Evolutionary conservation across 2,113 vertebrate species (phyloP), one percentile per base, ranked within the genome.

Genomic region (Megalops atlanticus): DNA sequence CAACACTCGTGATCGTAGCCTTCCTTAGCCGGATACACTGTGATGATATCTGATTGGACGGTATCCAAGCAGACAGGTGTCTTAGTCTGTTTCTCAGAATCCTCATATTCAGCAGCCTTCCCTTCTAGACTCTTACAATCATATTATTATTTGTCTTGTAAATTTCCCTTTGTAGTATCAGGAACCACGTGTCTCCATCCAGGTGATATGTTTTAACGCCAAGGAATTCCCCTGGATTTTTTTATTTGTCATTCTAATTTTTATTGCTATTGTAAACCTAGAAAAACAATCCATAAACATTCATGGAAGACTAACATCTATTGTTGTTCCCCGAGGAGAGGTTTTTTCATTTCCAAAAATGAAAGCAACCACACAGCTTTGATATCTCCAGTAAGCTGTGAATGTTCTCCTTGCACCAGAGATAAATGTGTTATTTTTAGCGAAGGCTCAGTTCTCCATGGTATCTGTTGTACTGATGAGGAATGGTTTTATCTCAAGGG

Each of bases 271-370:
- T 43, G 39, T 33, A 70, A 69, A 43, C 40, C 36, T 78, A 5
- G 12, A 64, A 33, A 68, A 8, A 24, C n/a, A 69, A 38, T 38
- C 24, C 38, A 40, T 68, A 16, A 78, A 68, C 54, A 54, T 54
- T 79, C 58, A 70, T 14, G 33, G 39, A 39, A 70, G 33, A 79
- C 41, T 33, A 45, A 24, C 18, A n/a, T 69, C 54, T 70, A 39
- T 12, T 79, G 15, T 14, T 33, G 24, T 16, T 33, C 24, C 77
- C 77, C 12, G 21, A n/a, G 14, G 52, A 78, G 77, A 31, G 21
- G 64, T 79, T 79, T 45, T 70, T 54, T 69, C 77, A 79, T 14
- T 27, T 43, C 54, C 58, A 18, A 58, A 35, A 79, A 43, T 79
- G 39, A 69, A 16, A 43, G 39, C 15, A 39, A 69, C 54, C 39